Conservation (phyloP, 2,797 vertebrate genomes). For the Novumbra hubbsi region DNA sequence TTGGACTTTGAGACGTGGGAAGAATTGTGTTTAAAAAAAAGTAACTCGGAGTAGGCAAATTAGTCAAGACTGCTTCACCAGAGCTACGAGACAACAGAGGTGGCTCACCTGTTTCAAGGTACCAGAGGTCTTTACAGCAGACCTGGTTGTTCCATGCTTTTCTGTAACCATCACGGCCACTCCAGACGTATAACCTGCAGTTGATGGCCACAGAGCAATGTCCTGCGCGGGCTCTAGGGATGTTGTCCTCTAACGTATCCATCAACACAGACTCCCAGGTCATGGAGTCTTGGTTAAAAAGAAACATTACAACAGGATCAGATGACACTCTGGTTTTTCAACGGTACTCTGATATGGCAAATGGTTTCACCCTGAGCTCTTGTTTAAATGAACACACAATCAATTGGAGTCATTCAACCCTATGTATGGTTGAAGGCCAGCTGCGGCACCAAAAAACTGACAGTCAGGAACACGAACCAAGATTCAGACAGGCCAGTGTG, state of each 20-base stretch:
- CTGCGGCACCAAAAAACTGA: background rate
- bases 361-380: background rate
- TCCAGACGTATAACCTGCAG: slow-evolving; percentile 92
- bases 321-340: background rate
- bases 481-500: slow-evolving; percentile 92
- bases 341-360: background rate
- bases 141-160: slow-evolving; percentile 97
- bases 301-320: background rate
- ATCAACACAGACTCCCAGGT: slow-evolving; percentile 90
- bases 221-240: slow-evolving; percentile 89
- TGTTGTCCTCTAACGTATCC: slow-evolving; percentile 93
- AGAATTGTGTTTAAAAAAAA: no score
- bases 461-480: slow-evolving; percentile 74
- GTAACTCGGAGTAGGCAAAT: background rate
- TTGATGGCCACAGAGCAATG: slow-evolving; percentile 94
- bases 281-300: slow-evolving; percentile 81
- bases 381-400: background rate
- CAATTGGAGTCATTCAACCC: background rate
- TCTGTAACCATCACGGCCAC: slow-evolving; percentile 91
- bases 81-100: background rate
- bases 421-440: background rate
- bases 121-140: slow-evolving; percentile 95
- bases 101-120: slow-evolving; percentile 86
- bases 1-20: no score
- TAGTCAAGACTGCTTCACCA: background rate